Evolutionary conservation across 2,797 vertebrate species (phyloP), one percentile per base, ranked within the genome.

Genomic region (Lithobates sylvaticus): DNA sequence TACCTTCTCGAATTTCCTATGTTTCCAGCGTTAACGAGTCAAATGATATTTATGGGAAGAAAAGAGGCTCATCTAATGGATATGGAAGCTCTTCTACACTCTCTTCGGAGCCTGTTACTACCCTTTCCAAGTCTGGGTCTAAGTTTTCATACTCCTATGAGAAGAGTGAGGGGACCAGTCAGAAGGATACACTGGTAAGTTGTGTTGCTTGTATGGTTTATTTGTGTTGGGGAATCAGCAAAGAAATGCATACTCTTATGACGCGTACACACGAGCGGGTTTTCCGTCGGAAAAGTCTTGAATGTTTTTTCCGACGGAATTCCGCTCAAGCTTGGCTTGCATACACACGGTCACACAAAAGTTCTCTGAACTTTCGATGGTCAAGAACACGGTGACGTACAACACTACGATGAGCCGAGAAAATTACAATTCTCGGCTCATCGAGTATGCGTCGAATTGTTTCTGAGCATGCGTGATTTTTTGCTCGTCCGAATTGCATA

Each of bases 1-100:
- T 9, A 15, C 83, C 42, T 26, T 78, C 81, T 13, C 58, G 70
- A 8, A 44, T 54, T 68, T 79, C 81, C 2, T 42, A 69, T 26
- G 39, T 32, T 27, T 73, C 75, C 32, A 87, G 83, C 75, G 2
- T 29, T 23, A 75, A 10, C 13, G 81, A 87, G 2, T 36, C 39
- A 18, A 50, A 36, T n/a, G 76, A 79, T 70, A 7, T 79, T 29
- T 84, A 75, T 79, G 69, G 70, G n/a, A 87, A 84, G 36, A 87
- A 87, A 67, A 64, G 76, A 58, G 54, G 75, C 5, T 32, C 34
- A 9, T 58, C 69, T 50, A 79, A 79, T 64, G 64, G 68, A 5
- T 83, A 83, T 79, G 75, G 81, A 29, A 32, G 44, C 4, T 50
- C 85, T 29, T 76, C 23, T 47, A 7, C 42, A 42, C 15, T 36